Evolutionary conservation across 2,797 vertebrate genomes (phyloP).

Genomic region (Gymnopithys bicolor): DNA sequence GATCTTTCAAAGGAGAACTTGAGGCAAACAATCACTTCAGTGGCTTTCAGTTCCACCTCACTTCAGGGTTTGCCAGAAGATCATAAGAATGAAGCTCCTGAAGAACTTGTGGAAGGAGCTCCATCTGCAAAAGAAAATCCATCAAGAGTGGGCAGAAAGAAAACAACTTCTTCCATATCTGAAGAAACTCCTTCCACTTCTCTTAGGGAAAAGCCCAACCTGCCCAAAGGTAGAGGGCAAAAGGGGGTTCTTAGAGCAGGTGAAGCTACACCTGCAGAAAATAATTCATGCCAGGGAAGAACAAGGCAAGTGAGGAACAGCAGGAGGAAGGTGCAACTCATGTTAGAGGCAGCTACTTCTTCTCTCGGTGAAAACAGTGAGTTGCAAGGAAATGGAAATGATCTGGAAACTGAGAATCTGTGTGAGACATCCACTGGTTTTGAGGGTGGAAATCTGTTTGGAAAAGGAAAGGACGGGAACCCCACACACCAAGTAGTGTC

Average conservation of each 20-base stretch:
- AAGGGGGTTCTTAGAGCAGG: background rate
- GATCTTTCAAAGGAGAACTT: background rate
- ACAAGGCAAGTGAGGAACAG: background rate
- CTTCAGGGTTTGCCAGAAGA: background rate
- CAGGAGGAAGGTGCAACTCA: background rate
- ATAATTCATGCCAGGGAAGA: background rate
- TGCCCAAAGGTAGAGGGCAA: background rate
- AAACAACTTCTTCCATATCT: background rate
- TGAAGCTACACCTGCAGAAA: background rate
- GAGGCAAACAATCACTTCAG: background rate
- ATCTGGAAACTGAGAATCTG: background rate
- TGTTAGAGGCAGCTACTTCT: background rate
- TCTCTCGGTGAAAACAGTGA: rapidly evolving
- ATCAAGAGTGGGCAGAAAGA: background rate
- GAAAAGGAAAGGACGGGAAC: background rate
- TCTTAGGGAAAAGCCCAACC: background rate
- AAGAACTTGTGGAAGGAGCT: background rate
- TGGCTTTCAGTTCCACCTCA: background rate
- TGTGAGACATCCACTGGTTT: background rate
- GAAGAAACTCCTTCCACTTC: background rate
- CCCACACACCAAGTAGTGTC: background rate
- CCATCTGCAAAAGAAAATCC: background rate
- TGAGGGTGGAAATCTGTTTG: background rate
- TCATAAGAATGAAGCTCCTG: background rate
- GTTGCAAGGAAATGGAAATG: background rate